Conservation (phyloP, 2,113 vertebrate species). For the Alligator mississippiensis region DNA sequence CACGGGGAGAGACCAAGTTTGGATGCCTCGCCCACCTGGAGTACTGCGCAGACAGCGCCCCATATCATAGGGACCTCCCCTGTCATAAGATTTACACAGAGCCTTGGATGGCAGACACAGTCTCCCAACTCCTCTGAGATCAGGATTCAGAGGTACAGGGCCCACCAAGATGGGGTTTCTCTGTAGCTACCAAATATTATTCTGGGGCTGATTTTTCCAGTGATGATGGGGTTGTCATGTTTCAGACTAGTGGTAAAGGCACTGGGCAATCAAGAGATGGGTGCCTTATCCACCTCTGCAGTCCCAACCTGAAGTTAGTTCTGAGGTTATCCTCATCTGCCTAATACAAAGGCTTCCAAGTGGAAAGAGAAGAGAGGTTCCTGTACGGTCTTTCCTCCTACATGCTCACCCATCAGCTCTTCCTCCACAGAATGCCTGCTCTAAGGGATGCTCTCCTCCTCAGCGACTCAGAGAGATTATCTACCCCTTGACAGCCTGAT, state of each 20-base stretch:
- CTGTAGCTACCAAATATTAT: background rate
- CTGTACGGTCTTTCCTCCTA: background rate
- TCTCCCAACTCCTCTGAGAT: background rate
- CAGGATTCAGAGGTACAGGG: background rate
- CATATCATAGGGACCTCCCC: rapidly evolving
- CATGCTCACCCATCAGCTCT: too few relatives aligned
- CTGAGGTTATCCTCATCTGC: background rate
- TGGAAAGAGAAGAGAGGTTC: background rate
- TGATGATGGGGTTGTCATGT: background rate
- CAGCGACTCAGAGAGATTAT: background rate
- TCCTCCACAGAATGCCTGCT: background rate
- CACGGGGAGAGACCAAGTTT: background rate
- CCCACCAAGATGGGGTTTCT: background rate
- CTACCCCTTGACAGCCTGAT: background rate
- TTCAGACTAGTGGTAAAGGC: background rate
- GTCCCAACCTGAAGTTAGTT: background rate
- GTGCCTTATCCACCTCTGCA: background rate
- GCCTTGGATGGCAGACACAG: background rate
- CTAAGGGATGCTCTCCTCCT: background rate
- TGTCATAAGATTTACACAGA: background rate
- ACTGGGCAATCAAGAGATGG: background rate
- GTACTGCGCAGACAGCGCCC: background rate
- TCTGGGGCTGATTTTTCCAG: background rate
- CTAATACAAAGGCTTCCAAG: background rate
- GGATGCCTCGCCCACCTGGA: rapidly evolving